phyloP scores from a whole-genome alignment of 2,888 invertebrate species.

The Lordiphosa andalusiaca region DNA sequence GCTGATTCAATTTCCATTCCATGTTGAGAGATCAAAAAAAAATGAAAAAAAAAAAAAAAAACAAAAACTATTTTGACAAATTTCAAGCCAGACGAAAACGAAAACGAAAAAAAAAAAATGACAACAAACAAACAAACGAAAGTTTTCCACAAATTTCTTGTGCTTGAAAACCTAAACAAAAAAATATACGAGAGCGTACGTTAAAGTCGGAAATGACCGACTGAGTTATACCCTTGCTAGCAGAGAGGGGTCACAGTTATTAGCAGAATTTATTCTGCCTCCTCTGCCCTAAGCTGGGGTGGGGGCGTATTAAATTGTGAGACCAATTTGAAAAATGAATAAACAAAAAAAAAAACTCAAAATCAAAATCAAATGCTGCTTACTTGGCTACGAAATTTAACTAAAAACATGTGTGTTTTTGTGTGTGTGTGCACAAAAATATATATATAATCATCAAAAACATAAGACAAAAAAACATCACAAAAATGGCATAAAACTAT shows the following conservation, averaged over 20 bases:
- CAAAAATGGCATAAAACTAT: conserved; percentile 75
- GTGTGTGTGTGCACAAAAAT: conserved; percentile 34
- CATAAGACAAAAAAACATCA: conserved; percentile 72
- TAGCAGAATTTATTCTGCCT: too few species aligned
- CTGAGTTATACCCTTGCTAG: too few species aligned
- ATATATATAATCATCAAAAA: conserved; percentile 35
- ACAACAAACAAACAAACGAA: neutral
- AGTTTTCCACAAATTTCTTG: conserved; percentile 19
- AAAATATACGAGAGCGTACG: too few species aligned
- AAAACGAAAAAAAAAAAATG: too few species aligned
- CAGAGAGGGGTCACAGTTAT: too few species aligned
- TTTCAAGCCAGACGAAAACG: conserved; percentile 14
- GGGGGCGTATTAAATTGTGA: conserved; percentile 65
- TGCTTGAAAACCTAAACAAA: conserved; percentile 21
- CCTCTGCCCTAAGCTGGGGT: conserved; percentile 14
- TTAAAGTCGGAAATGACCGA: too few species aligned
- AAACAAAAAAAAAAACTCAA: conserved; percentile 58
- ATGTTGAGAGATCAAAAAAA: conserved; percentile 36
- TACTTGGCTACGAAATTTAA: conserved; percentile 55
- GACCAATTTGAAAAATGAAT: conserved; percentile 79
- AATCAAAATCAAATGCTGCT: conserved; percentile 33
- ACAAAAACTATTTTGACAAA: conserved; percentile 19
- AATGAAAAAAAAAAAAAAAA: too few species aligned
- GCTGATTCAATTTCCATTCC: conserved; percentile 41
- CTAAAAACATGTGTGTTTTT: conserved; percentile 43